Conservation (phyloP, 2,888 invertebrate genomes). For the Eilema depressum region DNA sequence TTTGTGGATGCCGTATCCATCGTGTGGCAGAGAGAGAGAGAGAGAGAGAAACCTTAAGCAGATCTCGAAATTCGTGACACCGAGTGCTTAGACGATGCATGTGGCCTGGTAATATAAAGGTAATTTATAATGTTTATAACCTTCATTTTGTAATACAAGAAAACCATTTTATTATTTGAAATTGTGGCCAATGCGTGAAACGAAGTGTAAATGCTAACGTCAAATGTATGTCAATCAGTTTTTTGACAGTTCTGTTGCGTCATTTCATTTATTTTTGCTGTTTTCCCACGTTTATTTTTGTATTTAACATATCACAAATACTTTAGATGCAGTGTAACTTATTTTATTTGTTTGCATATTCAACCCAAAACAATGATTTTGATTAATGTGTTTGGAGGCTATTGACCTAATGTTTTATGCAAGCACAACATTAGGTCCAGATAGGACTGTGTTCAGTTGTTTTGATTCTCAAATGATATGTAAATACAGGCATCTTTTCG, state of each 20-base stretch:
- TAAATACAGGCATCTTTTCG: constrained; percentile 39
- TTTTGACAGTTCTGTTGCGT: constrained; percentile 64
- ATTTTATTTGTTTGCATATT: not conserved
- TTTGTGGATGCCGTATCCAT: no score
- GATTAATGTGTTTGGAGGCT: not conserved
- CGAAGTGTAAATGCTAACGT: constrained; percentile 32
- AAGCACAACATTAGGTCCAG: constrained; percentile 26
- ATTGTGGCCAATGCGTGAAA: constrained; percentile 13
- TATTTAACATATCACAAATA: constrained; percentile 22
- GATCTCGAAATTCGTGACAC: not conserved
- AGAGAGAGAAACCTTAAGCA: no score
- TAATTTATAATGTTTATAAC: no score
- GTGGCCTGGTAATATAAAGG: no score
- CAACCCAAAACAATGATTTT: not conserved
- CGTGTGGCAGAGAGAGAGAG: no score
- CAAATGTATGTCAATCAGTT: constrained; percentile 36
- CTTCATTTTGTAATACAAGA: no score
- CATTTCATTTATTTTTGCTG: constrained; percentile 61
- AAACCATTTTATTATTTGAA: not conserved
- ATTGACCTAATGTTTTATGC: constrained; percentile 8
- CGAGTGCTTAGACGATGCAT: not conserved
- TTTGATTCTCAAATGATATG: constrained; percentile 41
- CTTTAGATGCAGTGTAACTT: not conserved
- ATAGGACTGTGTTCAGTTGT: constrained; percentile 46
- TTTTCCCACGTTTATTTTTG: constrained; percentile 64